phyloP scores from a whole-genome alignment of 2,888 invertebrate genomes.

The Dynastes maya region DNA sequence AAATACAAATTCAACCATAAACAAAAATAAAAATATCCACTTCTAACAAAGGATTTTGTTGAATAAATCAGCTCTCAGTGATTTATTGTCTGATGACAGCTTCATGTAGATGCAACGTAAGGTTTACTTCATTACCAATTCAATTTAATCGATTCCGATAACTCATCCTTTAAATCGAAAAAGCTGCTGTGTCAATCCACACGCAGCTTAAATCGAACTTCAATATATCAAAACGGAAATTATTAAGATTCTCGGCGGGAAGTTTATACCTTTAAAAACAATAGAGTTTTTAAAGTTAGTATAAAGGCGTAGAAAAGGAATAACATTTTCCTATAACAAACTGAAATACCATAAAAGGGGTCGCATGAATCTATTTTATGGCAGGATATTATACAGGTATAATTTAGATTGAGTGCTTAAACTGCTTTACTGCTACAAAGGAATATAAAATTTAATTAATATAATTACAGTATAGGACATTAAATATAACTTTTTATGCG shows the following conservation, averaged over 20 bases:
- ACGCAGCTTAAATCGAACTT: constrained; percentile 13
- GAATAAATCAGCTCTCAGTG: background rate
- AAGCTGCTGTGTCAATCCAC: constrained; percentile 38
- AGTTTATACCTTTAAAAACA: constrained; percentile 32
- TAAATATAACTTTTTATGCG: too few species aligned
- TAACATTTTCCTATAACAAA: constrained; percentile 24
- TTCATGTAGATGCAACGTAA: constrained; percentile 4
- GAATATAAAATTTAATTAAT: too few species aligned
- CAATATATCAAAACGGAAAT: constrained; percentile 40
- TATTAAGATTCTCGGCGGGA: constrained; percentile 44
- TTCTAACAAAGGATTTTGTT: background rate
- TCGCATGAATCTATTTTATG: constrained; percentile 6
- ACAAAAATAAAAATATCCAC: background rate
- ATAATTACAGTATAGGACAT: too few species aligned
- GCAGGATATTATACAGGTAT: too few species aligned
- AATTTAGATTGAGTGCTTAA: too few species aligned
- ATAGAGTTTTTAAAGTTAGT: constrained; percentile 33
- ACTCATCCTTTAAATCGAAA: constrained; percentile 21
- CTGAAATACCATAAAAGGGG: constrained; percentile 32
- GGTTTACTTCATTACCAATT: constrained; percentile 21
- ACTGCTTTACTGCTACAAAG: too few species aligned
- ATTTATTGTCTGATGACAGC: constrained; percentile 19
- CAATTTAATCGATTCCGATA: constrained; percentile 34
- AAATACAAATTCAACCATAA: too few species aligned
- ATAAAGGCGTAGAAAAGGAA: constrained; percentile 35